Conservation (phyloP, 92 coral and sea anemone species). For the Phenganax stokvisi region DNA sequence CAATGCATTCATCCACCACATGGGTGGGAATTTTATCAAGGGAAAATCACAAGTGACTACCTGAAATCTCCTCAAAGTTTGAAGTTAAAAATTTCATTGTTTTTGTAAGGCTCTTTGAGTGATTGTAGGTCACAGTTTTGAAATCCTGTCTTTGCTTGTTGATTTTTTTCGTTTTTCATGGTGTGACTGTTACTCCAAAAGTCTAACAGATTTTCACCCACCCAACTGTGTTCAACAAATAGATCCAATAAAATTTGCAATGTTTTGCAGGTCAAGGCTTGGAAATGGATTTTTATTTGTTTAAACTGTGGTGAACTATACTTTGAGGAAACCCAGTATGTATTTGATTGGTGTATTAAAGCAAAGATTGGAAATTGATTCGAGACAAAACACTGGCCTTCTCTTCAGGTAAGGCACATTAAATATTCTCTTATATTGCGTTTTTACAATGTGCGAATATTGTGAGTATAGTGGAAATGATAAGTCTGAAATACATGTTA, state of each 20-base stretch:
- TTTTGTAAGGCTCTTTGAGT: too few relatives aligned
- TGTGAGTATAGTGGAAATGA: neutral
- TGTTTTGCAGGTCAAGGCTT: neutral
- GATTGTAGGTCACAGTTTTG: too few relatives aligned
- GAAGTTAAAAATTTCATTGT: neutral
- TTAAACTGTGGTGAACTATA: neutral
- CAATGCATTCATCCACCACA: slow-evolving; percentile 21
- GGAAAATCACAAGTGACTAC: neutral
- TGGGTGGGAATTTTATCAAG: neutral
- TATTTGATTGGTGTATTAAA: slow-evolving; percentile 3
- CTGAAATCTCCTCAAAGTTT: neutral
- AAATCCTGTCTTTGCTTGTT: too few relatives aligned
- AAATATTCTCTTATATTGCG: neutral
- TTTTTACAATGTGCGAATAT: slow-evolving; percentile 20
- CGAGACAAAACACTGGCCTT: neutral
- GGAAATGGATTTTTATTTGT: neutral
- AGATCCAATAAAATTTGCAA: neutral
- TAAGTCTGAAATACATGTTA: neutral
- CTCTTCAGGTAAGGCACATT: slow-evolving; percentile 1
- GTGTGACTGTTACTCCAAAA: too few relatives aligned
- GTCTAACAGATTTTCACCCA: too few relatives aligned
- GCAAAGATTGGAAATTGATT: slow-evolving; percentile 11
- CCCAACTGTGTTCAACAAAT: too few relatives aligned
- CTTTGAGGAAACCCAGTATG: neutral
- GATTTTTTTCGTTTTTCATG: too few relatives aligned